Percentiles rank a stretch among this genome's conserved stretches.
Evolutionary conservation across 23 tunicate genomes (phyloP).

Genomic region (Oikopleura vanhoeffeni): DNA sequence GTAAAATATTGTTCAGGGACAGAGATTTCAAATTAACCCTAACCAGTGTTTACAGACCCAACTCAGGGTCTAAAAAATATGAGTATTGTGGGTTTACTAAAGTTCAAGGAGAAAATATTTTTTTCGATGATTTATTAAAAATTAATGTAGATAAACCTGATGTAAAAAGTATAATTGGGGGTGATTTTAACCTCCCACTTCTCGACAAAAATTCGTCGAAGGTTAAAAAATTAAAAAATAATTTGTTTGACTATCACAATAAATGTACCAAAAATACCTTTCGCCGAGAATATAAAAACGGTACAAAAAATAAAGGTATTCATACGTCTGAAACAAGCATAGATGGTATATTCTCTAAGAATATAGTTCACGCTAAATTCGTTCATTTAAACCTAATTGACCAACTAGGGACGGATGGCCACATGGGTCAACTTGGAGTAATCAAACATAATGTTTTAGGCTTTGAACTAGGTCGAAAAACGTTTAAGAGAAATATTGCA

Average conservation of each 20-base stretch:
- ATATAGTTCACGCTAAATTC: background rate
- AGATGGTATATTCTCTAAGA: background rate
- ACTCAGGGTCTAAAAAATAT: background rate
- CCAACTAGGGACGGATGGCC: background rate
- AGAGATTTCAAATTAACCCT: background rate
- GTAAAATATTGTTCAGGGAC: background rate
- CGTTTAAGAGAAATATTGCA: background rate
- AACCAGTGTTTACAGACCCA: background rate
- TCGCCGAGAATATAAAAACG: background rate
- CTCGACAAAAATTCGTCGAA: background rate
- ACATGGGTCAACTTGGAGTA: background rate
- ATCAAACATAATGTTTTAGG: background rate
- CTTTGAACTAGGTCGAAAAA: background rate
- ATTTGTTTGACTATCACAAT: background rate
- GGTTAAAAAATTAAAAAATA: background rate
- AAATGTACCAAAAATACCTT: background rate
- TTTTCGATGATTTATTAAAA: background rate
- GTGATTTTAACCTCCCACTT: background rate
- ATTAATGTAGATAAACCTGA: background rate
- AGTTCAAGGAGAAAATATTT: no score
- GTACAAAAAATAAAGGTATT: background rate
- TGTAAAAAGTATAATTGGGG: background rate
- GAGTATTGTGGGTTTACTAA: background rate
- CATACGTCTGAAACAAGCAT: background rate
- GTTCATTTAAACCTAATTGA: background rate